These are phyloP conservation scores for Xenentodon cancila DNA, from an alignment of 2,797 vertebrate species.

Conservation along the genomic window DNA sequence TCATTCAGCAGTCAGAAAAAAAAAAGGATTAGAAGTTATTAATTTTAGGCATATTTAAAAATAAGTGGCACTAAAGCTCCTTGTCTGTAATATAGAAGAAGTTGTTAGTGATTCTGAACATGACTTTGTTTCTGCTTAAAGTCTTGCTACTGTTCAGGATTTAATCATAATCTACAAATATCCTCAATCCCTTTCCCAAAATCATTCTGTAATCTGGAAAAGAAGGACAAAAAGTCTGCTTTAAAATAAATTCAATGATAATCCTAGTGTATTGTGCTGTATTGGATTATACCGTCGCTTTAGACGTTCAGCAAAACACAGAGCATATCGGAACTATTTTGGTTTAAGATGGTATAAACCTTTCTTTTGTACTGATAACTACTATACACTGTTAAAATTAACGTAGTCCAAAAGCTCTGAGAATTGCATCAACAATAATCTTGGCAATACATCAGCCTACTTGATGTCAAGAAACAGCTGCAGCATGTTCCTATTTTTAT, in stretches of 20 bases:
- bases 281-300: conserved; percentile 23
- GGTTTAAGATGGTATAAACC: neutral
- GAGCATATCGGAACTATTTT: neutral
- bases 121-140: conserved; percentile 7
- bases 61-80: neutral
- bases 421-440: neutral
- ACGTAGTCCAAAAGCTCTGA: neutral
- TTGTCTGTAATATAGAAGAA: neutral
- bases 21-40: neutral
- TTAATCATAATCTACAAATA: conserved; percentile 52
- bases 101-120: conserved; percentile 5
- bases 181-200: conserved; percentile 42
- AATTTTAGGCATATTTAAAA: neutral
- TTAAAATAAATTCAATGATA: conserved; percentile 32
- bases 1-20: neutral
- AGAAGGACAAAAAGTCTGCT: conserved; percentile 30
- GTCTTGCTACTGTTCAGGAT: conserved; percentile 32
- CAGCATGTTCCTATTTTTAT: neutral
- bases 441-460: neutral
- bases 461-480: neutral
- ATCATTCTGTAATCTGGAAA: conserved; percentile 47
- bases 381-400: neutral
- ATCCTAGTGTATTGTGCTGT: conserved; percentile 34
- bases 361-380: neutral
- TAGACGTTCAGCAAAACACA: conserved; percentile 3